Evolutionary conservation across 1,140 invertebrate genomes (phyloP), one percentile per base, ranked within the genome.

Genomic region (Penaeus indicus): DNA sequence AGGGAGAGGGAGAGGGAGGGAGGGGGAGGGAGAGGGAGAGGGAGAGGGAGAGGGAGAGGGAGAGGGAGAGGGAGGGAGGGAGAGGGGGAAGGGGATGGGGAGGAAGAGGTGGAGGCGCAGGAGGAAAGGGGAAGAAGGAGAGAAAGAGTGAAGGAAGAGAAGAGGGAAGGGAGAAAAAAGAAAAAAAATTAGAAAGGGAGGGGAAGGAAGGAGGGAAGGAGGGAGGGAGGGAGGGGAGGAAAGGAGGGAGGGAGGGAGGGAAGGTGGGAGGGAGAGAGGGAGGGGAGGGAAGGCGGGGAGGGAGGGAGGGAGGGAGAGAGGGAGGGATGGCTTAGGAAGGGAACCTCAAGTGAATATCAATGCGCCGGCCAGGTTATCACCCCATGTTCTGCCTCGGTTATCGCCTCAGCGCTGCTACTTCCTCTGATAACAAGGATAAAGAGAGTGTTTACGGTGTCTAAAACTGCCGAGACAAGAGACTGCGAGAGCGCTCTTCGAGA

Each of bases 211-310:
- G 60, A 25, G 47, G 38, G 60, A 21, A 42, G 32, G 42, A 22
- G n/a, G 25, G 38, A 22, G 27, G 69, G 42, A 10, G 11, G 5
- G 38, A n/a, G n/a, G 25, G 79, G 21, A 64, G 61, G 21, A 97
- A 97, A 92, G 97, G 98, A 91, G 97, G 98, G 90, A 97, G 97
- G 92, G 97, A 97, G 94, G 97, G 96, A 97, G 98, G 95, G 91
- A 95, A 93, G 93, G 54, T 98, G 95, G 91, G 95, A 93, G 93
- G 4, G 11, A 93, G 91, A 93, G 92, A 92, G 92, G 92, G 93
- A 92, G 89, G 91, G 86, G 89, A 85, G 75, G 90, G 83, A 79
- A 7, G 64, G n/a, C 22, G 27, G 21, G n/a, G n/a, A 22, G n/a
- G n/a, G n/a, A 21, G 22, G 10, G 61, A 27, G 54, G 42, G 60